Conservation (phyloP, 2,888 invertebrate genomes). For the Embidobia sp. region DNA sequence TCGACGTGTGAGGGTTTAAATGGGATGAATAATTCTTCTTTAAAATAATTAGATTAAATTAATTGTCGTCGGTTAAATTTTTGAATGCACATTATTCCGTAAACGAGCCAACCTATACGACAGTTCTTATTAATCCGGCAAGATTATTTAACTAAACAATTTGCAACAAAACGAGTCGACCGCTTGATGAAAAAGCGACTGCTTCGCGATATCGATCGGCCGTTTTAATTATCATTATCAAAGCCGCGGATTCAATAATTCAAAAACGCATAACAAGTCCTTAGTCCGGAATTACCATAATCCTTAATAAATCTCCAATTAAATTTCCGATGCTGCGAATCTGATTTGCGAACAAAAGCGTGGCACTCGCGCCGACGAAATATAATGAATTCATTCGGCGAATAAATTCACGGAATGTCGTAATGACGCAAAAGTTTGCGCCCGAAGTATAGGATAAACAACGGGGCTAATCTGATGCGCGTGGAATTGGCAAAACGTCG, state of each 20-base stretch:
- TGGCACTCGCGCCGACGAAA: neutral
- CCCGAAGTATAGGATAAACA: slow-evolving; percentile 28
- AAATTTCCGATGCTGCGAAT: slow-evolving; percentile 33
- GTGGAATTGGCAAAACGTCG: slow-evolving; percentile 36
- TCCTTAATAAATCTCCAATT: slow-evolving; percentile 48
- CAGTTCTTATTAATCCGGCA: too few relatives aligned
- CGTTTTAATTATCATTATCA: slow-evolving; percentile 10
- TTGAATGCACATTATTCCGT: too few relatives aligned
- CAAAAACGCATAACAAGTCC: slow-evolving; percentile 24
- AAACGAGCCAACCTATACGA: too few relatives aligned
- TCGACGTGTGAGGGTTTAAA: too few relatives aligned
- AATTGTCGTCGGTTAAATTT: too few relatives aligned
- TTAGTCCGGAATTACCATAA: slow-evolving; percentile 26
- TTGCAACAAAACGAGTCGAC: too few relatives aligned
- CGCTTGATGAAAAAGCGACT: too few relatives aligned
- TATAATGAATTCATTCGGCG: slow-evolving; percentile 20
- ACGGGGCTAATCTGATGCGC: slow-evolving; percentile 5
- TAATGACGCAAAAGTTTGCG: slow-evolving; percentile 29
- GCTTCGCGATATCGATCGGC: neutral
- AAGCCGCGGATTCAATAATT: slow-evolving; percentile 5
- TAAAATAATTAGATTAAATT: too few relatives aligned
- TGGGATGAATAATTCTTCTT: too few relatives aligned
- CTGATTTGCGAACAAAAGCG: slow-evolving; percentile 23
- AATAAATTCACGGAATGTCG: slow-evolving; percentile 26
- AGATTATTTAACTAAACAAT: too few relatives aligned